These are phyloP conservation scores for Xenentodon cancila DNA, from an alignment of 2,797 vertebrate genomes.

Conservation along the genomic window DNA sequence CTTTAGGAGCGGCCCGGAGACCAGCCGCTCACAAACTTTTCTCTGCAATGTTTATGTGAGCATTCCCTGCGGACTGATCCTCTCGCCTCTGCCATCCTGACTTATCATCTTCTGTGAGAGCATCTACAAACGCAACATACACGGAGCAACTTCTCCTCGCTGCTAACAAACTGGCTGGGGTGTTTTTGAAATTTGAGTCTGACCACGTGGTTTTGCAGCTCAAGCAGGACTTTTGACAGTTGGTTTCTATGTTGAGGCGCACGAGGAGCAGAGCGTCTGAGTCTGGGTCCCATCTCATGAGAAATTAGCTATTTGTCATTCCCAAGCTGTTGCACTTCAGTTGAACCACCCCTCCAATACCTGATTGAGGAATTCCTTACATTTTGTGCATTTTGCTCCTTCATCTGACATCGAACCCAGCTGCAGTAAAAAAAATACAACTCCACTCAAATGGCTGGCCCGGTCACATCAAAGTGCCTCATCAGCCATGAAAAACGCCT, in stretches of 20 bases:
- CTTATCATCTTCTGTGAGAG: constrained; percentile 33
- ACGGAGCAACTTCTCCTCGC: background rate
- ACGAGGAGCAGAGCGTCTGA: constrained; percentile 1
- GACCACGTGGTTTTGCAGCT: constrained; percentile 31
- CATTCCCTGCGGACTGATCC: constrained; percentile 33
- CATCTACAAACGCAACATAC: constrained; percentile 31
- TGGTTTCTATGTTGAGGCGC: constrained; percentile 43
- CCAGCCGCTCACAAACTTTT: constrained; percentile 41
- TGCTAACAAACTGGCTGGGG: background rate
- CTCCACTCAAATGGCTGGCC: constrained; percentile 45
- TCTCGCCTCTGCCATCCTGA: constrained; percentile 23
- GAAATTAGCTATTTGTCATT: constrained; percentile 57
- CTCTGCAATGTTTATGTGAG: constrained; percentile 5
- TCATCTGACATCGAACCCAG: constrained; percentile 43
- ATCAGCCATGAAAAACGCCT: constrained; percentile 54
- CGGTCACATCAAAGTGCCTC: constrained; percentile 71
- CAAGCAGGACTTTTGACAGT: constrained; percentile 50
- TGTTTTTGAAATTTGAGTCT: constrained; percentile 25
- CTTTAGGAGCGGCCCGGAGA: constrained; percentile 52
- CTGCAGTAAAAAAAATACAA: constrained; percentile 49
- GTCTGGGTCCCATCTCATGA: constrained; percentile 19
- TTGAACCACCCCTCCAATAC: constrained; percentile 28
- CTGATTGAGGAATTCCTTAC: constrained; percentile 34
- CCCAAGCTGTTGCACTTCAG: constrained; percentile 38
- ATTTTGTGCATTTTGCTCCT: constrained; percentile 23